A percentile compares a stretch with the other conserved stretches of the same genome.
Conservation (phyloP, 2,113 vertebrate genomes). For the Corythornis cristatus region DNA sequence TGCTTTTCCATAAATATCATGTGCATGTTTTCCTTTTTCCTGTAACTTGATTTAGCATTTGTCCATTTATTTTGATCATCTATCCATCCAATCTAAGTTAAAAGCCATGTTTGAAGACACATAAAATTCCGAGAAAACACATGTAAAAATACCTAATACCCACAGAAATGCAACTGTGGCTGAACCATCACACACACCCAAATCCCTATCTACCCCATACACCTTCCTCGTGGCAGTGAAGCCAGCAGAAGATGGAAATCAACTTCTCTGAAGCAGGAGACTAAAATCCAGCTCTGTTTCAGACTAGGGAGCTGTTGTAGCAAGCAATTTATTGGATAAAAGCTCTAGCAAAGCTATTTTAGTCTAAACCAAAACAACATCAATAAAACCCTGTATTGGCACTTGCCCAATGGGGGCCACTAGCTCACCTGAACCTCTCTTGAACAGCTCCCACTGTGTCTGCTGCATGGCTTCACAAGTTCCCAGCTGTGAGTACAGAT, state of each 20-base stretch:
- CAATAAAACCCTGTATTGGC: neutral
- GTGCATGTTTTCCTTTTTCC: neutral
- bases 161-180: neutral
- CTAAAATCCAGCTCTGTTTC: neutral
- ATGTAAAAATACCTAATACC: neutral
- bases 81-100: neutral
- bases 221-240: accelerated
- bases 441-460: neutral
- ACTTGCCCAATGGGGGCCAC: accelerated
- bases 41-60: neutral
- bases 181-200: neutral
- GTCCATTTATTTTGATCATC: neutral
- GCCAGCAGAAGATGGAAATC: neutral
- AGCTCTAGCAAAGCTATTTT: neutral
- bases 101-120: neutral
- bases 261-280: neutral
- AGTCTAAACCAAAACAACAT: neutral
- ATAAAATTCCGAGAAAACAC: neutral
- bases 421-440: neutral
- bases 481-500: neutral
- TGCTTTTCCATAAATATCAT: neutral
- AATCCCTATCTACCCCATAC: neutral
- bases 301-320: neutral
- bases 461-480: neutral
- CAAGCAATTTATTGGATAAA: neutral